Base-by-base conservation (phyloP, 2,113 vertebrate genomes). In the Apteryx owenii region DNA sequence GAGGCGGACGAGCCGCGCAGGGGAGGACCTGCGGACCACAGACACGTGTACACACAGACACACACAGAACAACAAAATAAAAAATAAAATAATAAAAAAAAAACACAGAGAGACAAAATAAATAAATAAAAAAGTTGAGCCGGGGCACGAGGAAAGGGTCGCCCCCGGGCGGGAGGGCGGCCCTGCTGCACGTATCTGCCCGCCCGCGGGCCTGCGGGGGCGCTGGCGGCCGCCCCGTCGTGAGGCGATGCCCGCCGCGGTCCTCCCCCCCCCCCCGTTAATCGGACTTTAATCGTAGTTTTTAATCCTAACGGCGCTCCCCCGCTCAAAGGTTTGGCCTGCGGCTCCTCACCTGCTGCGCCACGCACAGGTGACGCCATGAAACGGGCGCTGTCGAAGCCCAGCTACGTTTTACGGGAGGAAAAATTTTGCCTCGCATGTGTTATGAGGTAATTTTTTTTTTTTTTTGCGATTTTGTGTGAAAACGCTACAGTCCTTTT, bases 1-100 rank as follows among this genome's bases (percentile, higher is more conserved):
- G 99, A 99, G 97, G 99, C 98, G 85, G 99, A 99, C 96, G 99
- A 99, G 98, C 99, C 99, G 98, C 98, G 99, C 98, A 99, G 98
- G 97, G 99, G 99, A 97, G 98, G 98, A 99, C 99, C 99, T 99
- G 99, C 98, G 98, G 97, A 98, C 98, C 99, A 99, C 98, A 21
- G 14, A 98, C 98, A 98, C 56, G 89, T 28, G 89, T 21, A 71
- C 26, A 89, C n/a, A 94, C 2, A 88, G 38, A 98, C 98, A 99
- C 97, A 98, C 97, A 98, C 95, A 95, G 95, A 96, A 91, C 97
- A 97, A 98, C 29, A 16, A 58, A 58, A 31, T 98, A 98, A 98
- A 97, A 95, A 81, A 97, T 98, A 96, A 96, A 16, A 46, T 3
- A 48, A 48, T 46, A 48, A 48, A 20, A 48, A 19, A 48, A 48